phyloP scores from a whole-genome alignment of 2,797 vertebrate genomes.

The Characodon lateralis region DNA sequence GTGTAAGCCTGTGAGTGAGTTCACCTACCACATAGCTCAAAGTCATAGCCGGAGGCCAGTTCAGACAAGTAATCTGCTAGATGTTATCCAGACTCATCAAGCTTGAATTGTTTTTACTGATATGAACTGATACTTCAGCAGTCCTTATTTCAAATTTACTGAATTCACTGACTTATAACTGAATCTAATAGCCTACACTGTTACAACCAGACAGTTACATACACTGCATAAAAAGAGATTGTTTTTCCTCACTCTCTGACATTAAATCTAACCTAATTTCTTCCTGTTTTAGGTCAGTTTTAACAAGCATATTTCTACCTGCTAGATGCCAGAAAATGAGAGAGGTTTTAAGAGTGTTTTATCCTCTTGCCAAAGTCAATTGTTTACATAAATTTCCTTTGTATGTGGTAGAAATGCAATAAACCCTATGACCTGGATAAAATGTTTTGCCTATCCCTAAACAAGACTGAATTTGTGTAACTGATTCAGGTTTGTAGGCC shows the following conservation, averaged over 20 bases:
- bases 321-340: too few species aligned
- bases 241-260: not conserved
- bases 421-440: too few species aligned
- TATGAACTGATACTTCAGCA: slow-evolving; percentile 9
- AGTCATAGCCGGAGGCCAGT: slow-evolving; percentile 43
- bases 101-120: slow-evolving; percentile 33
- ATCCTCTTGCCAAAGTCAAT: not conserved
- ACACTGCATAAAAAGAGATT: too few species aligned
- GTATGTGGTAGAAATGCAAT: not conserved
- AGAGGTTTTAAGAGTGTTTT: not conserved
- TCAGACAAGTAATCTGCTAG: slow-evolving; percentile 56
- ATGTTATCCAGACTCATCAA: slow-evolving; percentile 53
- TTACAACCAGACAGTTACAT: not conserved
- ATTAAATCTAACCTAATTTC: not conserved
- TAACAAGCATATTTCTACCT: not conserved
- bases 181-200: not conserved
- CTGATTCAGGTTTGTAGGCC: too few species aligned
- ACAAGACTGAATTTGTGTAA: not conserved
- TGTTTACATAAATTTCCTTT: not conserved
- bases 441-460: not conserved
- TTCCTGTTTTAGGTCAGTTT: not conserved
- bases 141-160: slow-evolving; percentile 24
- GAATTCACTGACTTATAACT: not conserved
- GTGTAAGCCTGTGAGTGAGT: slow-evolving; percentile 77
- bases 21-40: slow-evolving; percentile 34